Evolutionary conservation across 2,797 vertebrate species (phyloP).

Genomic region (Gambelia wislizenii): DNA sequence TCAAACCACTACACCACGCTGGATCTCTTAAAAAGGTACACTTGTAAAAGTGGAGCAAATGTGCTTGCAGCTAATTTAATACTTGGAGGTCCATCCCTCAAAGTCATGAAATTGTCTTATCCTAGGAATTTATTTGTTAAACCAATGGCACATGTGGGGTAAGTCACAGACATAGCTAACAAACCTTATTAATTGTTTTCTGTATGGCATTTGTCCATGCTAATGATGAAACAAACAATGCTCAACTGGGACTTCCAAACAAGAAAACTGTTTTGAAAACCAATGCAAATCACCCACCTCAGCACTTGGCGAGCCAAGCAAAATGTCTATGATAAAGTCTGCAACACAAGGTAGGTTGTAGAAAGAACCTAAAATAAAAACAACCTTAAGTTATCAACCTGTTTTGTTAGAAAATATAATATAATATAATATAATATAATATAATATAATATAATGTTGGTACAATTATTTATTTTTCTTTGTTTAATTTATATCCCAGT

Average conservation of each 20-base stretch:
- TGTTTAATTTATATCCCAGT: neutral
- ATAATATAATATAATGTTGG: neutral
- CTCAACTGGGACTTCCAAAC: neutral
- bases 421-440: neutral
- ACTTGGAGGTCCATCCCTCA: neutral
- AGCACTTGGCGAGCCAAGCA: slow-evolving; percentile 94
- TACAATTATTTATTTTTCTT: neutral
- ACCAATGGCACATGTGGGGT: neutral
- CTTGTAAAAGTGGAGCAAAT: neutral
- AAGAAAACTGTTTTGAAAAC: neutral
- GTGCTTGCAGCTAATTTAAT: neutral
- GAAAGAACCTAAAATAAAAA: slow-evolving; percentile 88
- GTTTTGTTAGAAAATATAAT: neutral
- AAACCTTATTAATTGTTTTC: neutral
- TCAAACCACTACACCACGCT: too few species aligned
- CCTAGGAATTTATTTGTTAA: neutral
- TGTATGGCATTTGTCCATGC: neutral
- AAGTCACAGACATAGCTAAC: neutral
- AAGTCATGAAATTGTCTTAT: neutral
- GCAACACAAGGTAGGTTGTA: slow-evolving; percentile 94
- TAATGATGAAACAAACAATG: neutral
- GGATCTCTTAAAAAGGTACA: too few species aligned
- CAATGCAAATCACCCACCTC: slow-evolving; percentile 84
- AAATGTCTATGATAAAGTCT: slow-evolving; percentile 97
- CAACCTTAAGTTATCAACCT: neutral